phyloP scores from a whole-genome alignment of 2,888 invertebrate species.

The Leptarthrus brevirostris region DNA sequence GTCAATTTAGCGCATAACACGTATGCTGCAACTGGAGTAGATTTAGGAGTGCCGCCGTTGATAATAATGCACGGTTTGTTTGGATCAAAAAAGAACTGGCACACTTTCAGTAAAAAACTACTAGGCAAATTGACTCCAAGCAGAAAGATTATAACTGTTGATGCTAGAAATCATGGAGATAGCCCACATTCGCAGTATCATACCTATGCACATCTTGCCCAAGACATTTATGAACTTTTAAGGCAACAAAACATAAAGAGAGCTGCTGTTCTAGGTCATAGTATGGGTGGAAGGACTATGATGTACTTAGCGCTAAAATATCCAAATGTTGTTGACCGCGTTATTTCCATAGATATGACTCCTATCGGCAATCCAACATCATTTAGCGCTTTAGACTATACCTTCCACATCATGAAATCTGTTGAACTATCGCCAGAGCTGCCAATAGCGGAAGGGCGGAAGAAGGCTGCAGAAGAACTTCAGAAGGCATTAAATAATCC shows the following conservation, averaged over 20 bases:
- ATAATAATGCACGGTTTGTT: conserved; percentile 89
- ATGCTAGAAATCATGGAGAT: conserved; percentile 95
- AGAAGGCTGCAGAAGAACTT: conserved; percentile 75
- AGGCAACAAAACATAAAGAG: conserved; percentile 73
- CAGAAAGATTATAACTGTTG: conserved; percentile 76
- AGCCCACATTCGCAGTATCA: conserved; percentile 83
- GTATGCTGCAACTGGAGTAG: conserved; percentile 70
- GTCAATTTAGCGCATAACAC: conserved; percentile 76
- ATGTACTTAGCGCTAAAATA: conserved; percentile 85
- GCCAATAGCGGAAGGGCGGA: conserved; percentile 77
- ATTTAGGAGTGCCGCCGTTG: conserved; percentile 71
- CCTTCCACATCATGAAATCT: conserved; percentile 75
- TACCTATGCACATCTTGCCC: conserved; percentile 80
- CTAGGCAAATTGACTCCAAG: conserved; percentile 69
- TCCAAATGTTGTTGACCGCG: conserved; percentile 73
- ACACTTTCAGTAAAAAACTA: conserved; percentile 79
- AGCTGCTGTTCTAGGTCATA: conserved; percentile 85
- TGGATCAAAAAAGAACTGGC: conserved; percentile 90
- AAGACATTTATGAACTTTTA: conserved; percentile 77
- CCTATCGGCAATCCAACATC: conserved; percentile 72
- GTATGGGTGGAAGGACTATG: conserved; percentile 94
- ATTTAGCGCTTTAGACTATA: conserved; percentile 71
- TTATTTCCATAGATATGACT: conserved; percentile 80
- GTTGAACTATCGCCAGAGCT: conserved; percentile 73
- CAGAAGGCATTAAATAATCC: conserved; percentile 69